phyloP scores from a whole-genome alignment of 1,140 invertebrate genomes.

The Chrysopa pallens region DNA sequence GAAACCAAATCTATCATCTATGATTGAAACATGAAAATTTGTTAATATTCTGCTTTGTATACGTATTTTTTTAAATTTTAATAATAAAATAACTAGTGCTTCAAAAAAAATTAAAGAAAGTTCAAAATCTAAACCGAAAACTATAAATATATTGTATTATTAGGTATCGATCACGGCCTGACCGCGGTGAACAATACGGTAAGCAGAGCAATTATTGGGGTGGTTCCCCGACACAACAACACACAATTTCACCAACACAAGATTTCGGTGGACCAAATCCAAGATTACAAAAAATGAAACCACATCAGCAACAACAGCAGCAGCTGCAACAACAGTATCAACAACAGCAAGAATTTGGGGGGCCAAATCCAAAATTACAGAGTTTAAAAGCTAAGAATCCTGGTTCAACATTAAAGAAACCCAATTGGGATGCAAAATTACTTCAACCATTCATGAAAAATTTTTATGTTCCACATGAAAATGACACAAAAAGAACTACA shows the following conservation, averaged over 20 bases:
- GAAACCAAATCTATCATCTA: no score
- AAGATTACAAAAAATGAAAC: constrained; percentile 37
- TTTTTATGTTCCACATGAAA: constrained; percentile 73
- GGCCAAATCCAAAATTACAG: constrained; percentile 34
- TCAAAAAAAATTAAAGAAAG: no score
- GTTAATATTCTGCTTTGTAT: no score
- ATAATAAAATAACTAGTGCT: no score
- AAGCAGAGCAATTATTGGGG: constrained; percentile 27
- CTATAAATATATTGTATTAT: no score
- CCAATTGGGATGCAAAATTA: constrained; percentile 61
- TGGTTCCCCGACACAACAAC: constrained; percentile 22
- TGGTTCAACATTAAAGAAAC: constrained; percentile 62
- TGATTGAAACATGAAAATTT: no score
- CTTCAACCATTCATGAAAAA: constrained; percentile 78
- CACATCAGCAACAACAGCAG: constrained; percentile 9
- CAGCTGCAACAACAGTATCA: constrained; percentile 9
- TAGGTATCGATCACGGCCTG: constrained; percentile 33
- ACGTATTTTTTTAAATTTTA: no score
- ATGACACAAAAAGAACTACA: constrained; percentile 47
- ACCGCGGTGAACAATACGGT: constrained; percentile 38
- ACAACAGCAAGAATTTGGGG: constrained; percentile 23
- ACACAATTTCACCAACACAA: constrained; percentile 26
- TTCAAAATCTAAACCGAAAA: no score
- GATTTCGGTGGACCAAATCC: constrained; percentile 32
- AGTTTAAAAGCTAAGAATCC: constrained; percentile 47